A percentile compares a stretch with the other conserved stretches of the same genome.
phyloP scores from a whole-genome alignment of 1,140 invertebrate species.

The Papilio aristodemus region DNA sequence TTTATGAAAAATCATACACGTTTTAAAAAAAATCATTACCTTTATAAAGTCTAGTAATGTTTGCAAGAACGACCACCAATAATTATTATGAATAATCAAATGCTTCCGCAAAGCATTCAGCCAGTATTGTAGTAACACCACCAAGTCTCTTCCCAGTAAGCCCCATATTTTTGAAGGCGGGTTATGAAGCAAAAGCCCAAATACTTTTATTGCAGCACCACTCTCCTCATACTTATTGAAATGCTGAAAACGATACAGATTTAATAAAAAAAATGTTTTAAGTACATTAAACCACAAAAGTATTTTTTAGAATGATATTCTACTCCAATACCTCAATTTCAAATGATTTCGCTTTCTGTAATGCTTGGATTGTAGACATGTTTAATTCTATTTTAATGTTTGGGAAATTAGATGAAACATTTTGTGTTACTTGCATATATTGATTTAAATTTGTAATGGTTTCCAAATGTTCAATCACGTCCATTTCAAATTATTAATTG shows the following conservation, averaged over 20 bases:
- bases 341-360: slow-evolving; percentile 57
- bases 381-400: slow-evolving; percentile 57
- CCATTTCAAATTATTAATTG: slow-evolving; percentile 47
- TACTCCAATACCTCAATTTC: slow-evolving; percentile 60
- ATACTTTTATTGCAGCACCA: slow-evolving; percentile 51
- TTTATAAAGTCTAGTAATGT: slow-evolving; percentile 53
- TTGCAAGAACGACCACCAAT: slow-evolving; percentile 63
- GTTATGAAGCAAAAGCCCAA: slow-evolving; percentile 49
- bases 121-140: slow-evolving; percentile 58
- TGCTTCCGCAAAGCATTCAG: slow-evolving; percentile 56
- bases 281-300: neutral
- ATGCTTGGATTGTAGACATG: slow-evolving; percentile 56
- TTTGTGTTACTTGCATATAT: slow-evolving; percentile 49
- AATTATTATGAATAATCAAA: slow-evolving; percentile 46
- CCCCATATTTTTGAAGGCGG: slow-evolving; percentile 61
- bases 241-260: slow-evolving; percentile 50
- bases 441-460: slow-evolving; percentile 51
- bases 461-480: slow-evolving; percentile 48
- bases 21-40: slow-evolving; percentile 42
- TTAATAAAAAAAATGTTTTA: slow-evolving; percentile 22
- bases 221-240: slow-evolving; percentile 59
- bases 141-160: slow-evolving; percentile 55
- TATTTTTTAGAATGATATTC: neutral
- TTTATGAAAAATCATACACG: too few species aligned
- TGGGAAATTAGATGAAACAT: slow-evolving; percentile 41